A percentile compares a stretch with the other conserved stretches of the same genome.
These are phyloP conservation scores for Athetis lepigone DNA, from an alignment of 2,888 invertebrate genomes.

Conservation along the genomic window DNA sequence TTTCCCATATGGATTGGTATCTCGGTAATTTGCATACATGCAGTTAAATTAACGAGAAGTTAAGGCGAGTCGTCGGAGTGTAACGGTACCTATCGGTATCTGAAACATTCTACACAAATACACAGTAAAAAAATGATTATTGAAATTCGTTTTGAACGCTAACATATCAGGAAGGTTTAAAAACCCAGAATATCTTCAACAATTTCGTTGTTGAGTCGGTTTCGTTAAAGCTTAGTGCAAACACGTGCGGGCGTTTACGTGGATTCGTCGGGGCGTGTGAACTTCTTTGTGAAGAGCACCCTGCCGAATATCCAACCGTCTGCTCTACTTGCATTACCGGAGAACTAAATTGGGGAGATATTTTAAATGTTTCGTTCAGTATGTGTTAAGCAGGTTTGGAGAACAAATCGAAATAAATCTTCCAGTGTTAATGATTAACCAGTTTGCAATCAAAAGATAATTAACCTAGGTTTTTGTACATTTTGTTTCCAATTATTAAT, in stretches of 20 bases:
- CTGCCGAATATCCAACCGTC: conserved; percentile 58
- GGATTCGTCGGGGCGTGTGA: conserved; percentile 62
- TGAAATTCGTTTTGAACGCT: neutral
- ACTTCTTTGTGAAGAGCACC: conserved; percentile 68
- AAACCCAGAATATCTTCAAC: conserved; percentile 49
- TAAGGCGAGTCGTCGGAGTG: neutral
- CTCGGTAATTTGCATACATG: too few species aligned
- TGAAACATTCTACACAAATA: neutral
- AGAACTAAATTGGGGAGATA: conserved; percentile 48
- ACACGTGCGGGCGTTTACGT: conserved; percentile 56
- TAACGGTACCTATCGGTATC: neutral
- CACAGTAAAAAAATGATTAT: neutral
- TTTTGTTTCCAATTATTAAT: conserved; percentile 31
- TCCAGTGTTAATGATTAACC: neutral
- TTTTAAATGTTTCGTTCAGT: conserved; percentile 34
- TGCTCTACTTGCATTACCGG: conserved; percentile 53
- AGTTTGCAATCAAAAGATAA: neutral
- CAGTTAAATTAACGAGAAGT: too few species aligned
- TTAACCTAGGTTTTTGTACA: neutral
- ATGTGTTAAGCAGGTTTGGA: neutral
- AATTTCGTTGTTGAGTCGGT: conserved; percentile 55
- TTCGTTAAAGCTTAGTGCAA: conserved; percentile 61
- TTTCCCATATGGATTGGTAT: too few species aligned
- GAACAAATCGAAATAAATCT: neutral
- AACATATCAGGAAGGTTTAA: conserved; percentile 12